Evolutionary conservation across 2,797 vertebrate genomes (phyloP), one percentile per base, ranked within the genome.

Genomic region (Staurois parvus): DNA sequence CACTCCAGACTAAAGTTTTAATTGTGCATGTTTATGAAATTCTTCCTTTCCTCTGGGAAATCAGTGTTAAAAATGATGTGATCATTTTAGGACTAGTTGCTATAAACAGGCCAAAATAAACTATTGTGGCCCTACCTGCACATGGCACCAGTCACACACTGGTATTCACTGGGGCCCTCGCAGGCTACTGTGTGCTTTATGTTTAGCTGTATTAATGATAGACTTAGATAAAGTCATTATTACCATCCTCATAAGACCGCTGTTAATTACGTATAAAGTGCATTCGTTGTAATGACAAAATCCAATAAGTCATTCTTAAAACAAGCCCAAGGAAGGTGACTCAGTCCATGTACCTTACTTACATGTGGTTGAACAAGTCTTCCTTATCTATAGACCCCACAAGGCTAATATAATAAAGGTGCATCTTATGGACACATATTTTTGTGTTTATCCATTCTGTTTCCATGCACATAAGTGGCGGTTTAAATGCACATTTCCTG

Each of bases 21-120:
- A 80, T 80, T 79, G 76, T 62, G 48, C 10, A 66, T 66, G 64
- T 66, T 66, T 66, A 29, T 66, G 64, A 66, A 66, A 66, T 66
- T 28, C 64, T 29, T 29, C 10, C 28, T 29, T 66, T 66, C 64
- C 64, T 13, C 26, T 26, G 64, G 64, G 64, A 66, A 66, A 66
- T 66, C 64, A 66, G 52, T 59, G 52, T 59, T 59, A 59, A 59
- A 52, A 59, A 59, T 6, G 19, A 66, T 66, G 64, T 66, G n/a
- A 10, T 66, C 26, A 66, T 12, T 26, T 66, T 66, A 26, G 28
- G 64, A 66, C 64, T 26, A 28, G 64, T 66, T 66, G 64, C 64
- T 66, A 66, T 59, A 59, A 59, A 59, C 52, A 59, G 48, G 48
- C 15, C 48, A 52, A 52, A 52, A 52, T 52, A 52, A 52, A 52